Conservation (phyloP, 2,888 invertebrate genomes). For the Patella pellucida region DNA sequence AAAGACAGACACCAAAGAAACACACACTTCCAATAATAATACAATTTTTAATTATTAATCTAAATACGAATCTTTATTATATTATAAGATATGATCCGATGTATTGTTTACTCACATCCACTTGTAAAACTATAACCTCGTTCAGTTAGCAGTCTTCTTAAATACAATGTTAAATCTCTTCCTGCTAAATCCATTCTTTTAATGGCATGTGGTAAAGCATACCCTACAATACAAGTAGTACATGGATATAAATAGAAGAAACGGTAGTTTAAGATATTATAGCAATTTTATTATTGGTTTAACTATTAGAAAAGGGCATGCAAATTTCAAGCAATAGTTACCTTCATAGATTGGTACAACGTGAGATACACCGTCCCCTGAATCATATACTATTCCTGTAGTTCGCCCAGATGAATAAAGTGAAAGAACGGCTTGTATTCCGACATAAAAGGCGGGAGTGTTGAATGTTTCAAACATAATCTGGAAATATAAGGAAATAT, state of each 20-base stretch:
- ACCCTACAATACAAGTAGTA: constrained; percentile 76
- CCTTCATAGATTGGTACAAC: constrained; percentile 92
- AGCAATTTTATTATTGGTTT: no score
- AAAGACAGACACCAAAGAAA: no score
- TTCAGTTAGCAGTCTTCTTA: constrained; percentile 59
- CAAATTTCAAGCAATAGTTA: not conserved
- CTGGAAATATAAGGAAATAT: constrained; percentile 19
- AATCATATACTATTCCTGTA: constrained; percentile 74
- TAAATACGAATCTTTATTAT: no score
- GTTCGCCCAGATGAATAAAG: constrained; percentile 77
- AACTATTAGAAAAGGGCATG: no score
- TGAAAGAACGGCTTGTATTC: constrained; percentile 59
- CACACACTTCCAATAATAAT: no score
- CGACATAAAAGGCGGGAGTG: constrained; percentile 57
- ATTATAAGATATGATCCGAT: no score
- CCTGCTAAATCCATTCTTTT: constrained; percentile 48
- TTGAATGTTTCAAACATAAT: constrained; percentile 48
- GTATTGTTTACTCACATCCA: constrained; percentile 31
- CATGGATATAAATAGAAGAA: not conserved
- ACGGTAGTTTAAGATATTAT: no score
- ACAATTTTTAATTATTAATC: no score
- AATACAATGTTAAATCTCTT: constrained; percentile 48
- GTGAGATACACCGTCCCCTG: constrained; percentile 72
- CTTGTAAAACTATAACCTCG: constrained; percentile 70
- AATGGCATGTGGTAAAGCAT: constrained; percentile 55